These are phyloP conservation scores for Tachysurus fulvidraco DNA, from an alignment of 2,113 vertebrate genomes.

Conservation along the genomic window DNA sequence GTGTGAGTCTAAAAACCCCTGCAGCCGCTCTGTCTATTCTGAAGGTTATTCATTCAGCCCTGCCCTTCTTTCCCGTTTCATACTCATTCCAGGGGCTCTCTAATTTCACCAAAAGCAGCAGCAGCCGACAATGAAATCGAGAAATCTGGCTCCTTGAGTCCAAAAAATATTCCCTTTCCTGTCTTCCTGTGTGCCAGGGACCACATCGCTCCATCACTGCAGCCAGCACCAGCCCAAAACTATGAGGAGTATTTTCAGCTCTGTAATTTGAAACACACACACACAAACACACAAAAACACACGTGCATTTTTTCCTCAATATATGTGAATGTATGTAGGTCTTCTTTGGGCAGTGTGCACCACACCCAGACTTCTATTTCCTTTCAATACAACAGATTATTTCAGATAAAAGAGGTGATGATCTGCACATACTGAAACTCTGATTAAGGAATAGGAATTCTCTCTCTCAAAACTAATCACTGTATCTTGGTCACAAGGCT, in stretches of 20 bases:
- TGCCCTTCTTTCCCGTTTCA: slow-evolving; percentile 60
- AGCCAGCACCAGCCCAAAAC: slow-evolving; percentile 72
- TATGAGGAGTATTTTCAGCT: slow-evolving; percentile 81
- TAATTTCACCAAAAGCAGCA: slow-evolving; percentile 77
- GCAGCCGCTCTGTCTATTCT: slow-evolving; percentile 48
- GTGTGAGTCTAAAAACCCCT: slow-evolving; percentile 29
- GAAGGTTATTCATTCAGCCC: slow-evolving; percentile 66
- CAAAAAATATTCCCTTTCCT: slow-evolving; percentile 75
- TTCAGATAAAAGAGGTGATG: slow-evolving; percentile 10
- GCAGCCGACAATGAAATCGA: slow-evolving; percentile 66
- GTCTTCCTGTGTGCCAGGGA: slow-evolving; percentile 68
- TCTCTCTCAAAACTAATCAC: background rate
- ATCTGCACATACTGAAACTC: background rate
- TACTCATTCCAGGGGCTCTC: slow-evolving; percentile 71
- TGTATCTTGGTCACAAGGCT: background rate
- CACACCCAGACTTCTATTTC: slow-evolving; percentile 44
- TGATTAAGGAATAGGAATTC: background rate
- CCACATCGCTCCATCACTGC: slow-evolving; percentile 70
- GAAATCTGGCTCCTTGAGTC: slow-evolving; percentile 69
- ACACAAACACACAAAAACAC: slow-evolving; percentile 40
- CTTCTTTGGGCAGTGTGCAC: slow-evolving; percentile 51
- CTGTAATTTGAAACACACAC: slow-evolving; percentile 75
- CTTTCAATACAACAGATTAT: slow-evolving; percentile 11
- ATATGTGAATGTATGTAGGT: background rate
- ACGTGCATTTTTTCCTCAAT: background rate